Conservation (phyloP, 1,140 invertebrate species). For the Hyles euphorbiae region DNA sequence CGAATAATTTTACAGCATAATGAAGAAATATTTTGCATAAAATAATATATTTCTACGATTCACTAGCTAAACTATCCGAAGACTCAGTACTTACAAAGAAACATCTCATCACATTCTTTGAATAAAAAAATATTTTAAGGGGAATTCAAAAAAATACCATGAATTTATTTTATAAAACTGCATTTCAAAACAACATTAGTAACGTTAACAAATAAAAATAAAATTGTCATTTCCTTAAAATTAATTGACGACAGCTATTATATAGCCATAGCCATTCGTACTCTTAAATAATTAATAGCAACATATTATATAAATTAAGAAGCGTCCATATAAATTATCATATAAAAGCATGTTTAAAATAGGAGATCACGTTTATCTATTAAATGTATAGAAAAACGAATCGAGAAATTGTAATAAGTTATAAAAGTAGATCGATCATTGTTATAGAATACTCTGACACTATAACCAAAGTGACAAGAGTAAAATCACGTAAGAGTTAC, state of each 20-base stretch:
- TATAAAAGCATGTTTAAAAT: background rate
- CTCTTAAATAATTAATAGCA: background rate
- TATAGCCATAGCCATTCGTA: background rate
- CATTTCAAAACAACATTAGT: constrained; percentile 31
- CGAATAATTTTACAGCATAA: too few species aligned
- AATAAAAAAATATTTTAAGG: too few species aligned
- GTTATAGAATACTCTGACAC: too few species aligned
- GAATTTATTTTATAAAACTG: constrained; percentile 26
- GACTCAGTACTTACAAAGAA: too few species aligned
- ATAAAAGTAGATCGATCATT: constrained; percentile 7
- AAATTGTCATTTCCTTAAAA: constrained; percentile 11
- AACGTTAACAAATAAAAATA: constrained; percentile 13
- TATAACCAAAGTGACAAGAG: too few species aligned
- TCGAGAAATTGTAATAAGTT: constrained; percentile 14
- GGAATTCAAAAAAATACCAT: constrained; percentile 10
- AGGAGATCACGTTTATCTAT: constrained; percentile 11
- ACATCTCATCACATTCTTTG: too few species aligned
- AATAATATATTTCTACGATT: too few species aligned
- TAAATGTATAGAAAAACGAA: constrained; percentile 10
- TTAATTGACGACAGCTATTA: constrained; percentile 4
- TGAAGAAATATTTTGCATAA: too few species aligned
- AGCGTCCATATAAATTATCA: too few species aligned
- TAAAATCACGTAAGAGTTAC: too few species aligned
- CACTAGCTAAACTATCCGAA: too few species aligned
- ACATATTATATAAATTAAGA: too few species aligned